Percentiles rank a stretch among this genome's conserved stretches.
Evolutionary conservation across 1,140 invertebrate genomes (phyloP).

Genomic region (Bilobella aurantiaca): DNA sequence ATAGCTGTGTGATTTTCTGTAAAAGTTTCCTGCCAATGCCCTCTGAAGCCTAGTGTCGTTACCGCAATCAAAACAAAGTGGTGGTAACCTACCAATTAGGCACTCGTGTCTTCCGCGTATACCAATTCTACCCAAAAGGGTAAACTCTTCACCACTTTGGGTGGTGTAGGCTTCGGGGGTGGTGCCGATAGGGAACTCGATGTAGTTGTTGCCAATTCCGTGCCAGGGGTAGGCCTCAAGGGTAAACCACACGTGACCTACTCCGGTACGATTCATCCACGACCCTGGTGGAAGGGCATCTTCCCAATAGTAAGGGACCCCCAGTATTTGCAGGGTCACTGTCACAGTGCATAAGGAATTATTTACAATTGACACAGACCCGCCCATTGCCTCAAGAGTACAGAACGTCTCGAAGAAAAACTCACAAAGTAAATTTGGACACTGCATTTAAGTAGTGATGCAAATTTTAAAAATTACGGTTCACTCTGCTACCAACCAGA

Average conservation of each 20-base stretch:
- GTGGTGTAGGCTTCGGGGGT: not conserved
- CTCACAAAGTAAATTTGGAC: no score
- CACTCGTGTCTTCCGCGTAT: not conserved
- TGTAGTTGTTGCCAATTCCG: not conserved
- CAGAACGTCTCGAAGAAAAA: no score
- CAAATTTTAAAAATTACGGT: no score
- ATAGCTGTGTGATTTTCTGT: not conserved
- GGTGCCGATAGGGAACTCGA: not conserved
- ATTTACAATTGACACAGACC: not conserved
- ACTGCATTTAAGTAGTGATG: no score
- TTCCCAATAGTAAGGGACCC: not conserved
- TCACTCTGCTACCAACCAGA: no score
- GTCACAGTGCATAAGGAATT: not conserved
- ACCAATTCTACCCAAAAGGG: not conserved
- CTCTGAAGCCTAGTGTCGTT: not conserved
- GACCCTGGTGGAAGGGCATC: not conserved
- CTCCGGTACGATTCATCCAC: not conserved
- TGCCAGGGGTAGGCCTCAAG: not conserved
- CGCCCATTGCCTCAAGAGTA: no score
- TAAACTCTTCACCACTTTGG: not conserved
- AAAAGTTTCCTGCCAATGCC: not conserved
- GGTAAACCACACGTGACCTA: not conserved
- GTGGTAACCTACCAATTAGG: not conserved
- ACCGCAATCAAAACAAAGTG: not conserved
- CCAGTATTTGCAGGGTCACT: not conserved